phyloP scores from a whole-genome alignment of 2,888 invertebrate species.

The Cantharis rufa region DNA sequence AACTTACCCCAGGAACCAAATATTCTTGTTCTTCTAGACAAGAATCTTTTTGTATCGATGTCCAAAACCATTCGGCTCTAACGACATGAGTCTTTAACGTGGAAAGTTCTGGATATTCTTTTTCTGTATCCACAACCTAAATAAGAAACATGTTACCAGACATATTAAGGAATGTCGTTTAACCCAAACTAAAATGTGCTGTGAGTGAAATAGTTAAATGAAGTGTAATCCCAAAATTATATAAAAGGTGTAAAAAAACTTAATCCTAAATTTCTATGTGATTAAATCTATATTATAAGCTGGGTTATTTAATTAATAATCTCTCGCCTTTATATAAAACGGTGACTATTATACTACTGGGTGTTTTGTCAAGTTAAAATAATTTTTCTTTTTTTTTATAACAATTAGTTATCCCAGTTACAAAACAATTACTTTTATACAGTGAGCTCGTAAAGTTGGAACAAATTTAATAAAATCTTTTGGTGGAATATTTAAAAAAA shows the following conservation, averaged over 20 bases:
- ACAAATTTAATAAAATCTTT: too few relatives aligned
- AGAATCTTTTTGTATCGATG: slow-evolving; percentile 93
- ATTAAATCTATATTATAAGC: neutral
- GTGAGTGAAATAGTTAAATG: neutral
- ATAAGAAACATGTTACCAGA: slow-evolving; percentile 35
- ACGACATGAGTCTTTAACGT: slow-evolving; percentile 73
- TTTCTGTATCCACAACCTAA: slow-evolving; percentile 85
- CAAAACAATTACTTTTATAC: too few relatives aligned
- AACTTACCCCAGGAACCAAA: slow-evolving; percentile 80
- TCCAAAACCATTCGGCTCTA: slow-evolving; percentile 98
- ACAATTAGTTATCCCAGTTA: too few relatives aligned
- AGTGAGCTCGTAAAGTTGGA: too few relatives aligned
- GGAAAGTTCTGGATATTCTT: slow-evolving; percentile 65
- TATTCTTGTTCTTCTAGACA: slow-evolving; percentile 91
- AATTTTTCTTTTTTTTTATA: neutral
- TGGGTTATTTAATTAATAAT: too few relatives aligned
- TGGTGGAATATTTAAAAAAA: too few relatives aligned
- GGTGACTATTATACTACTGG: neutral
- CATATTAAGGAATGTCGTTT: neutral
- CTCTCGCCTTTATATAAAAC: neutral
- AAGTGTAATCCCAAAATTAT: neutral
- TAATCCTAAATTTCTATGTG: neutral
- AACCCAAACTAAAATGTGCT: neutral
- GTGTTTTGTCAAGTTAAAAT: neutral
- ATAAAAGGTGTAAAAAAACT: too few relatives aligned